Evolutionary conservation across 2,797 vertebrate species (phyloP).

Genomic region (Pseudotriccus pelzelni): DNA sequence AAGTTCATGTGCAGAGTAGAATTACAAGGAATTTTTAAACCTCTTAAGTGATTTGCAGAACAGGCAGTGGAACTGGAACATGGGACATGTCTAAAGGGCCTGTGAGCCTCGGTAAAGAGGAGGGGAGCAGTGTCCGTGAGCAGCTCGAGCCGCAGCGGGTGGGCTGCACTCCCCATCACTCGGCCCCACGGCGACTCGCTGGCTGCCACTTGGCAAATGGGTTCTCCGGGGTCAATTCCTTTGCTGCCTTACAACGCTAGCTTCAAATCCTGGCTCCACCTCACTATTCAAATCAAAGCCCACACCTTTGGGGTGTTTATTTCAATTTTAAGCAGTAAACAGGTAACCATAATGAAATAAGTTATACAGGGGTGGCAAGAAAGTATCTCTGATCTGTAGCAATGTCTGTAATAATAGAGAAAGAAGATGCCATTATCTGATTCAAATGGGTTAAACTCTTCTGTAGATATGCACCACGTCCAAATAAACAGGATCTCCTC

Average conservation of each 20-base stretch:
- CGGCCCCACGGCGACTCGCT: fast-evolving
- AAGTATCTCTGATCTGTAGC: not conserved
- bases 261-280: not conserved
- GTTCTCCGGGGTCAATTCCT: not conserved
- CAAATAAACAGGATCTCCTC: not conserved
- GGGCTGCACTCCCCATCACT: not conserved
- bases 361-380: not conserved
- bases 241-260: not conserved
- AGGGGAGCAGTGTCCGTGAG: not conserved
- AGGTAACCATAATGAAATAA: not conserved
- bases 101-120: not conserved
- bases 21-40: slow-evolving; percentile 62
- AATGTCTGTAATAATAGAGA: not conserved
- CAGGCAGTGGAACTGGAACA: slow-evolving; percentile 8
- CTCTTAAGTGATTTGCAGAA: slow-evolving; percentile 53
- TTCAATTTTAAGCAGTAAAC: not conserved
- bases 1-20: slow-evolving; percentile 60
- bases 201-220: not conserved
- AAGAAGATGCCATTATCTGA: not conserved
- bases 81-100: not conserved
- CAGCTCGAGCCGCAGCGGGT: not conserved
- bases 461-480: not conserved
- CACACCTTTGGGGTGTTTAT: not conserved
- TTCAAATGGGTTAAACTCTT: not conserved
- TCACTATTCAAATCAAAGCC: not conserved